Percentiles rank a stretch among this genome's conserved stretches.
These are phyloP conservation scores for Hemibagrus guttatus DNA, from an alignment of 2,797 vertebrate genomes.

Conservation along the genomic window DNA sequence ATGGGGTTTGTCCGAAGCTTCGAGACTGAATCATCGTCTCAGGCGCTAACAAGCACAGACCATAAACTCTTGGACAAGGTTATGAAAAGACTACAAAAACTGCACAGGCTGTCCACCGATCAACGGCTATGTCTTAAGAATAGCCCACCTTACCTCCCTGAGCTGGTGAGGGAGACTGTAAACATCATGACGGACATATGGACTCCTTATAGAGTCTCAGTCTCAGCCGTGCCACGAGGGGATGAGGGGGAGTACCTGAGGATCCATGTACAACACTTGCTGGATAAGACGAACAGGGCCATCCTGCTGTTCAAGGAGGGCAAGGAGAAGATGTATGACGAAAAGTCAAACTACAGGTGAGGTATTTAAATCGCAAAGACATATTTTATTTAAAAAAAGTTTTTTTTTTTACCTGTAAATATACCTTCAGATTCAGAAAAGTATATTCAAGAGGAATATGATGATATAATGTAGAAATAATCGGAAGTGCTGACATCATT, in stretches of 20 bases:
- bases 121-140: conserved; percentile 74
- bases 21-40: conserved; percentile 34
- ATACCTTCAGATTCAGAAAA: not conserved
- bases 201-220: conserved; percentile 64
- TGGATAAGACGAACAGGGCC: conserved; percentile 78
- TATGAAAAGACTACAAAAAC: conserved; percentile 71
- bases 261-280: conserved; percentile 77
- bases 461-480: not conserved
- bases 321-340: conserved; percentile 76
- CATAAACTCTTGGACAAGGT: conserved; percentile 69
- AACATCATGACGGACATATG: conserved; percentile 69
- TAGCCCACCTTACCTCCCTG: conserved; percentile 83
- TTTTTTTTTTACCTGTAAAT: not conserved
- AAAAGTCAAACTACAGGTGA: conserved; percentile 76
- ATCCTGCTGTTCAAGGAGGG: conserved; percentile 75
- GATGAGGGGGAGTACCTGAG: conserved; percentile 76
- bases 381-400: not conserved
- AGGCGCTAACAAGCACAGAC: conserved; percentile 59
- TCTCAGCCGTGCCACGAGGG: conserved; percentile 42
- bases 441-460: not conserved
- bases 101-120: conserved; percentile 70
- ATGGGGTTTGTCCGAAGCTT: conserved; percentile 49
- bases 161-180: conserved; percentile 69
- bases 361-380: conserved; percentile 27
- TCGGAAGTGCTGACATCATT: not conserved